Percentiles rank a stretch among this genome's conserved stretches.
These are phyloP conservation scores for Merodon equestris DNA, from an alignment of 2,888 invertebrate genomes.

Conservation along the genomic window DNA sequence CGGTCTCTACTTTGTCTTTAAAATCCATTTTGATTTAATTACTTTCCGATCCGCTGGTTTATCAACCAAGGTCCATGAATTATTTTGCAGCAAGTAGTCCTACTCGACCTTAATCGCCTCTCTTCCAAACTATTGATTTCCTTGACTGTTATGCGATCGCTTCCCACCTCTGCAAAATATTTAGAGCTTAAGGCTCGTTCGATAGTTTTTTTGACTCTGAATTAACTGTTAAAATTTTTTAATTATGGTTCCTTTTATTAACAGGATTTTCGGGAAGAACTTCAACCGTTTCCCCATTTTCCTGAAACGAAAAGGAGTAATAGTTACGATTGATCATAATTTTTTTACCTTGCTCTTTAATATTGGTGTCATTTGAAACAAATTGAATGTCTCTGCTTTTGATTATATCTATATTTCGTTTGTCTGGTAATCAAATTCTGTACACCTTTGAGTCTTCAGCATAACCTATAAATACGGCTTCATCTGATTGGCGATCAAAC, in stretches of 20 bases:
- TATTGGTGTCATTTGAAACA: conserved; percentile 6
- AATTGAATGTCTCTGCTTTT: conserved; percentile 23
- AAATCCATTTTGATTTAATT: too few relatives aligned
- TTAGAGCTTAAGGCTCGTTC: conserved; percentile 1
- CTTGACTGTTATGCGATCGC: not conserved
- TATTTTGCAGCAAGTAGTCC: conserved; percentile 1
- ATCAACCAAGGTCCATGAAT: conserved; percentile 24
- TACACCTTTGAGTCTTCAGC: conserved; percentile 21
- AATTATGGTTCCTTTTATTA: not conserved
- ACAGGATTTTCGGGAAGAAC: conserved; percentile 3
- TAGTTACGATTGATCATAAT: conserved; percentile 9
- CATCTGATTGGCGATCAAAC: conserved; percentile 19
- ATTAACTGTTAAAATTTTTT: not conserved
- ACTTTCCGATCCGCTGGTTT: conserved; percentile 7
- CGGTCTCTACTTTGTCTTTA: too few relatives aligned
- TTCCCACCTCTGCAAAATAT: not conserved
- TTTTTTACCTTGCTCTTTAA: conserved; percentile 5
- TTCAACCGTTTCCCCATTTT: conserved; percentile 2
- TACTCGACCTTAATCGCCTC: conserved; percentile 4
- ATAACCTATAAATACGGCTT: too few relatives aligned
- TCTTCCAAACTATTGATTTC: too few relatives aligned
- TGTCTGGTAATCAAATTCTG: conserved; percentile 19
- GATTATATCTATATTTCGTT: too few relatives aligned
- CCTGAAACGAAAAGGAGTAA: conserved; percentile 23
- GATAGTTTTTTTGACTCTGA: not conserved